Evolutionary conservation across 2,797 vertebrate genomes (phyloP).

Genomic region (Diplodus sargus): DNA sequence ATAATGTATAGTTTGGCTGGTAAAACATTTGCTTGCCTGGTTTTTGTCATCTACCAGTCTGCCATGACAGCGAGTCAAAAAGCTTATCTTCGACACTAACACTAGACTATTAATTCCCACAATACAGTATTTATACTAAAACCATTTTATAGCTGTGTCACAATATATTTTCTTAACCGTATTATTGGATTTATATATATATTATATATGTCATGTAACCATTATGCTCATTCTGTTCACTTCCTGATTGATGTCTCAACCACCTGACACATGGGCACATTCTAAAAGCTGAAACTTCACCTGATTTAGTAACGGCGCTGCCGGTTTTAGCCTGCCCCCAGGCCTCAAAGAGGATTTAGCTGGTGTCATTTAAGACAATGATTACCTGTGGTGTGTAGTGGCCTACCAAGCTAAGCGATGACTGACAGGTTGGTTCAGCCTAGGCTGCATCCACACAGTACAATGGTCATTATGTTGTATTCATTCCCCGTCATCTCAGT

Average conservation of each 20-base stretch:
- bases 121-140: too few relatives aligned
- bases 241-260: constrained; percentile 44
- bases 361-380: constrained; percentile 58
- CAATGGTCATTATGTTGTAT: constrained; percentile 23
- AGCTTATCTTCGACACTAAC: too few relatives aligned
- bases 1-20: too few relatives aligned
- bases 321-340: constrained; percentile 59
- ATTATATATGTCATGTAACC: too few relatives aligned
- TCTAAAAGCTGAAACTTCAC: constrained; percentile 42
- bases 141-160: not conserved
- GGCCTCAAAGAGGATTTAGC: constrained; percentile 77
- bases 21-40: too few relatives aligned
- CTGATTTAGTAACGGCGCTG: constrained; percentile 63
- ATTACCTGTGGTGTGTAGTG: constrained; percentile 49
- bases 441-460: constrained; percentile 12
- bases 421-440: constrained; percentile 3
- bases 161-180: not conserved
- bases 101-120: too few relatives aligned
- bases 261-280: constrained; percentile 1
- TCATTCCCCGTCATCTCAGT: constrained; percentile 34
- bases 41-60: too few relatives aligned
- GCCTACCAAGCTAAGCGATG: constrained; percentile 10
- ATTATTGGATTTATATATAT: not conserved
- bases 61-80: too few relatives aligned
- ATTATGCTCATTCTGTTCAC: not conserved